Base-by-base conservation (phyloP, 2,888 invertebrate species). In the Notocelia uddmanniana region DNA sequence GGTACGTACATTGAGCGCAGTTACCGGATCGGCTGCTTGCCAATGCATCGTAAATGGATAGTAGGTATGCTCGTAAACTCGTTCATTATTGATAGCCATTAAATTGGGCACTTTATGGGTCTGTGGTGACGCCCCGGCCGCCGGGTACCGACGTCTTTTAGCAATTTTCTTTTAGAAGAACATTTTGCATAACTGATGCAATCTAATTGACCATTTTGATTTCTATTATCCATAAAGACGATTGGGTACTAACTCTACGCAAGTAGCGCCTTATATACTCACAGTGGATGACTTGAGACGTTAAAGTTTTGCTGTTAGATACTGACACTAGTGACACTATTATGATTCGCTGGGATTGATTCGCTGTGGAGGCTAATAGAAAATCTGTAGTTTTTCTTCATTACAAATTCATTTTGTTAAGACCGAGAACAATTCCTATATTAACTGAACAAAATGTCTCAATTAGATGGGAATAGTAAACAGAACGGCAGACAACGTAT, bases 21-120 rank as follows among this genome's bases (percentile, higher is more conserved):
- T 74, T 72, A 77, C 81, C 78, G 81, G 79, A 84, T 83, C 88
- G 88, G 87, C 88, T 88, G 89, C 83, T 89, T 85, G 91, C 89
- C 91, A 88, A 88, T 87, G 85, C 83, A 84, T 87, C 91, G 89
- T 92, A 91, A 92, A 92, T 88, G 89, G 89, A 85, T 84, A 81
- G 87, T 87, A 68, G 72, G 72, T 72, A 90, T 88, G 86, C 82
- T 89, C 89, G 88, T 92, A 91, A 93, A 92, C 80, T 83, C 81
- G 77, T 85, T 84, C 89, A 89, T 92, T 92, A 92, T 89, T 89
- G 89, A 89, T 84, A 84, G 82, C 80, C 84, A 87, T 92, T 89
- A 92, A 91, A 89, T 86, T 81, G 82, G 84, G 84, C 85, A 89
- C 85, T 92, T 90, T 89, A 91, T 85, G 87, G 84, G 79, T 80